Evolutionary conservation across 2,113 vertebrate genomes (phyloP), one percentile per base, ranked within the genome.

Genomic region (Gallinago undulata): DNA sequence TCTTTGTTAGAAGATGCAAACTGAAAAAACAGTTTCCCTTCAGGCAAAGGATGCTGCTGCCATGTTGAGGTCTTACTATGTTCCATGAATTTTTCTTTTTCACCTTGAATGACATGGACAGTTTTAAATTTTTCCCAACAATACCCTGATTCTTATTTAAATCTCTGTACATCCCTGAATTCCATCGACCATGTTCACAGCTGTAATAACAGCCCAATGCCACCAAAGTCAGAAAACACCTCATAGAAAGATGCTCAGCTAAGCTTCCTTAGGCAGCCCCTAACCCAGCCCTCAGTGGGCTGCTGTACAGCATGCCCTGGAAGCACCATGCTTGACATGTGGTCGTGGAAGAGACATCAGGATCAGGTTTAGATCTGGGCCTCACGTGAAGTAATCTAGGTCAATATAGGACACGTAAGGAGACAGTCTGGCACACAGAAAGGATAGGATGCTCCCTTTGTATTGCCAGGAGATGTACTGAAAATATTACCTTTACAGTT

Each of bases 21-120:
- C 66, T 88, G 80, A 92, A 97, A 94, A 93, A 97, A 28, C 11
- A 74, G 37, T 86, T 93, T 6, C 70, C 79, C 74, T 68, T 43
- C 37, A 95, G 81, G 80, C 87, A 95, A 97, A 92, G 84, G 50
- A 53, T 30, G n/a, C 41, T 89, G 67, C 37, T 51, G 53, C 57
- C 96, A 83, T 90, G 78, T 74, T 87, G 81, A 97, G 83, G 28
- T 72, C 53, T 85, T 92, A 89, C 55, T 79, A 84, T 35, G 63
- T 82, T 91, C 87, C 68, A 86, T 7, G 39, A 78, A 79, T 94
- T 91, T 93, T 95, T 57, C 12, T 7, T 77, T 92, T 97, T 77
- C 68, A 41, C 45, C 86, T 87, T 80, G 62, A 86, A 73, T n/a
- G 24, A 10, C 45, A 50, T 5, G 24, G 48, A 63, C 27, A 51